Base-by-base conservation (phyloP, 2,797 vertebrate genomes). In the Harpagifer antarcticus region DNA sequence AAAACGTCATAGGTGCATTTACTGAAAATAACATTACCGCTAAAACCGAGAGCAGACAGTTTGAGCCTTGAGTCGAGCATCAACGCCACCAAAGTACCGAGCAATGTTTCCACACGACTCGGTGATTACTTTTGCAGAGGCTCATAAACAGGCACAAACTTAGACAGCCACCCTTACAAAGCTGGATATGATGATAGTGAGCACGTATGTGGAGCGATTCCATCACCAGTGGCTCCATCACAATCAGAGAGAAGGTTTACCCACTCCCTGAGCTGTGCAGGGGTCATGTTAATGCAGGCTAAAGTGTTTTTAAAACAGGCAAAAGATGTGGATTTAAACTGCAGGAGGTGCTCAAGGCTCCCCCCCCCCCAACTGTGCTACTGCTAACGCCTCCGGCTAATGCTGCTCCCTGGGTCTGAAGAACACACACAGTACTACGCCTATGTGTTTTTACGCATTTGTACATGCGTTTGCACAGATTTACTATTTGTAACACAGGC, bases 261-360 rank as follows among this genome's bases (percentile, higher is more conserved):
- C 60, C 69, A 3, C 49, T 63, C 16, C 27, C 59, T 42, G 42
- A 15, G 64, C 60, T 54, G 60, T 43, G 37, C 54, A 19, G 49
- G 23, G 37, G 3, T 20, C 50, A 27, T n/a, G 58, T 52, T 76
- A 9, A 31, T 47, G 37, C 37, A 52, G 59, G 42, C 60, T 57
- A 43, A 78, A 67, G 55, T 61, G 31, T 27, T 61, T 61, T 67
- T 72, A 65, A 65, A 68, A 73, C 27, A 6, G 56, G 23, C 65
- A 68, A 55, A 78, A 84, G 67, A 79, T 78, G 79, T 73, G 82
- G 78, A 83, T 79, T 72, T 71, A 58, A 86, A 63, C 72, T 66
- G 70, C 74, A 40, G 67, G 78, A 81, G 79, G 50, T 37, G 84
- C 84, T 83, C 60, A 20, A 40, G 64, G 88, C 76, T 53, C 67